Evolutionary conservation across 2,888 invertebrate genomes (phyloP), one percentile per base, ranked within the genome.

Genomic region (Perithous albicinctus): DNA sequence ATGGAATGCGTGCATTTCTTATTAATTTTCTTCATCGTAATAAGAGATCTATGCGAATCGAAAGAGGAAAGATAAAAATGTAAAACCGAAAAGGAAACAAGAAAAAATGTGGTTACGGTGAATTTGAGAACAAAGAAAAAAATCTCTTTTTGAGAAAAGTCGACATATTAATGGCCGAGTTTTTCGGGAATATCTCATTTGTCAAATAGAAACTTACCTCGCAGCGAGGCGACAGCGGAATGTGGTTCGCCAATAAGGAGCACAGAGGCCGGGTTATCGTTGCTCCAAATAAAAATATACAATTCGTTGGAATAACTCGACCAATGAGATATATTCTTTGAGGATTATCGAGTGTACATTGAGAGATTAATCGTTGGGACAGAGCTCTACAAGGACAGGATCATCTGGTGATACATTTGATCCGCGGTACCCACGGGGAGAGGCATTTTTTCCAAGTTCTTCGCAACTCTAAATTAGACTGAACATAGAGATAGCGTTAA

Each of bases 341-440:
- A 75, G 80, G 72, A 83, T 78, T 76, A 75, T 80, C 76, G 69
- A 80, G 78, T 69, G 66, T 81, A 84, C 83, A 84, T 81, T 84
- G 75, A 84, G 75, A 84, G 75, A 77, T 81, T 63, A 81, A 76
- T 84, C 73, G 54, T 73, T 66, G 61, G 81, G 78, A 73, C 46
- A 78, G n/a, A n/a, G 59, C 78, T 79, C 75, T 82, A 78, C 78
- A 73, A 78, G 72, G 59, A 38, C 41, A 70, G 78, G 59, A 56
- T 72, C 56, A 70, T 43, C 46, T 41, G n/a, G 69, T 78, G 69
- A 66, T 77, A 73, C 20, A 82, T 79, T 54, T 69, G 78, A 74
- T 48, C 69, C 70, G 64, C 67, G 81, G 73, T 81, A 76, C 35
- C 56, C 54, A 73, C 29, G 73, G 43, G 48, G 32, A 48, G 70